Evolutionary conservation across 1,140 invertebrate genomes (phyloP).

Genomic region (Marisa cornuarietis): DNA sequence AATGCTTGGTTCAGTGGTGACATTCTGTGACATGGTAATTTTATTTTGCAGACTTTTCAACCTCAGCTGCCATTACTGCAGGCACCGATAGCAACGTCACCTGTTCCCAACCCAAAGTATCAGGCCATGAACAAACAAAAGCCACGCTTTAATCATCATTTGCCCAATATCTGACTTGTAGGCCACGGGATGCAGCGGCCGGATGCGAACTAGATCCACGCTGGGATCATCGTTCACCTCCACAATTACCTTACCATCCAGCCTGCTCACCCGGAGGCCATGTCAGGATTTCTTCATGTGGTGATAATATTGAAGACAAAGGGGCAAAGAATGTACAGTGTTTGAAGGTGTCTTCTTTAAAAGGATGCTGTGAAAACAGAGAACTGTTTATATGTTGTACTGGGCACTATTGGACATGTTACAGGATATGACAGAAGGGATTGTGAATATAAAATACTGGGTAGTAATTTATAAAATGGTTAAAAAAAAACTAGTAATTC

Average conservation of each 20-base stretch:
- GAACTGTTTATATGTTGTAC: no score
- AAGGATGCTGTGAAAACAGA: no score
- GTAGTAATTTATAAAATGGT: no score
- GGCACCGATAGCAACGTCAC: slow-evolving; percentile 40
- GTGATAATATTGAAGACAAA: background rate
- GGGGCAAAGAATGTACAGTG: no score
- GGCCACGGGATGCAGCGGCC: slow-evolving; percentile 64
- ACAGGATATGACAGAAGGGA: no score
- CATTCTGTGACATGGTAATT: background rate
- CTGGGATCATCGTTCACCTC: background rate
- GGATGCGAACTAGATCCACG: slow-evolving; percentile 46
- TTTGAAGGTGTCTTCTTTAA: no score
- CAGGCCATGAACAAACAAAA: slow-evolving; percentile 31
- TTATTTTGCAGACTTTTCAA: slow-evolving; percentile 28
- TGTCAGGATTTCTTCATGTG: background rate
- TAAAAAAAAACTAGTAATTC: no score
- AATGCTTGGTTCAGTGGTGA: background rate
- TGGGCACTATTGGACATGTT: no score
- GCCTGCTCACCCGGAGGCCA: slow-evolving; percentile 30
- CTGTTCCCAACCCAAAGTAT: slow-evolving; percentile 47
- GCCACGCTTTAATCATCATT: slow-evolving; percentile 47
- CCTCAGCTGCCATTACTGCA: slow-evolving; percentile 21
- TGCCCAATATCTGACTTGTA: slow-evolving; percentile 64
- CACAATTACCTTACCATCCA: slow-evolving; percentile 8
- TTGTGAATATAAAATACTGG: no score